A percentile compares a stretch with the other conserved stretches of the same genome.
Conservation (phyloP, 2,797 vertebrate genomes). For the Poeciliopsis turneri region DNA sequence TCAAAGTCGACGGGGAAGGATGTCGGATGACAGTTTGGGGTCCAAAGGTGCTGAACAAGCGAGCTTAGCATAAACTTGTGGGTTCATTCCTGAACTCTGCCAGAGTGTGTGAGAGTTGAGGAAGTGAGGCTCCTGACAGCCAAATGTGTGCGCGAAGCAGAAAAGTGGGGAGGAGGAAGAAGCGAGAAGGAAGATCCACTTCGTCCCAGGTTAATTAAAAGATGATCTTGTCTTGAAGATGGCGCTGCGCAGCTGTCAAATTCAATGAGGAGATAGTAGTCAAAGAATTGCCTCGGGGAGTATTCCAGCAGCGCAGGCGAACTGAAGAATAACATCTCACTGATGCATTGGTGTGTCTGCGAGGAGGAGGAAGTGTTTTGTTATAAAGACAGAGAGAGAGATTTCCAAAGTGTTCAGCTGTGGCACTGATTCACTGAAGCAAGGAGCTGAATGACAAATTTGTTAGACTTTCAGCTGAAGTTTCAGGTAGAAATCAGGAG, state of each 20-base stretch:
- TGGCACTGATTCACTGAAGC: constrained; percentile 14
- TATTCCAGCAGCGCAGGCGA: constrained; percentile 38
- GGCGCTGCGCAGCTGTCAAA: constrained; percentile 65
- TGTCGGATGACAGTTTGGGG: not conserved
- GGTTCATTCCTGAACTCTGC: not conserved
- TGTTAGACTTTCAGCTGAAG: not conserved
- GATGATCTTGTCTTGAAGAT: constrained; percentile 61
- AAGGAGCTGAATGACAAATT: constrained; percentile 32
- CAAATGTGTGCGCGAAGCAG: constrained; percentile 6
- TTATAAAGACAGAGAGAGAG: constrained; percentile 22
- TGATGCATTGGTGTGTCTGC: constrained; percentile 31
- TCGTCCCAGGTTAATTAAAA: constrained; percentile 70
- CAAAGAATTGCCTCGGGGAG: constrained; percentile 47
- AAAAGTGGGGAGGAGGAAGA: not conserved
- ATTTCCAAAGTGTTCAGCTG: constrained; percentile 25
- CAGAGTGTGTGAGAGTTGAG: not conserved
- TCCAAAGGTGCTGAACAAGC: not conserved
- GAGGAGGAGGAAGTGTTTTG: constrained; percentile 26
- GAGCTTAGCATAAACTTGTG: not conserved
- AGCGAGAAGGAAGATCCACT: constrained; percentile 30
- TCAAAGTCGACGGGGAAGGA: not conserved
- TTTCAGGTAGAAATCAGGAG: constrained; percentile 4
- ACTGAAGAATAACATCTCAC: constrained; percentile 57
- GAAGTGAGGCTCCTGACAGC: not conserved
- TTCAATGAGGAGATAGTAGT: constrained; percentile 52